phyloP scores from a whole-genome alignment of 1,140 invertebrate genomes.

The Glossosoma conforme region DNA sequence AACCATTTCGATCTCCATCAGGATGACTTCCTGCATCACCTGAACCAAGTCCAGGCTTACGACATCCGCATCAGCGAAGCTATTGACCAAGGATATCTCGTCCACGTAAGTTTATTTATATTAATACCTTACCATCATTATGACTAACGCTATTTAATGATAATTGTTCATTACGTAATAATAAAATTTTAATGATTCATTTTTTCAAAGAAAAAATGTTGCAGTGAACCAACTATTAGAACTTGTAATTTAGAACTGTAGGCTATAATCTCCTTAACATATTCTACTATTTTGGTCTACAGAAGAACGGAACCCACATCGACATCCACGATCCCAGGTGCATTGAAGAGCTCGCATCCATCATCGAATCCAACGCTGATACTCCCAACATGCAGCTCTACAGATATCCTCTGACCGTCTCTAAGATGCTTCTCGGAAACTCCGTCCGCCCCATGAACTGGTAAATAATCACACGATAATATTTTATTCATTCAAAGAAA shows the following conservation, averaged over 20 bases:
- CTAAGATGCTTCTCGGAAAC: constrained; percentile 56
- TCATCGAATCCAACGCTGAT: constrained; percentile 62
- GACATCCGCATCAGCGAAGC: constrained; percentile 57
- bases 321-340: constrained; percentile 49
- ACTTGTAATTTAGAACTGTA: too few species aligned
- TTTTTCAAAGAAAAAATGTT: too few species aligned
- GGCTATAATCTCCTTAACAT: too few species aligned
- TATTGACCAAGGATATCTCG: constrained; percentile 57
- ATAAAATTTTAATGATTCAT: too few species aligned
- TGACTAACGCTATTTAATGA: neutral
- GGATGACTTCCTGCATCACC: constrained; percentile 35
- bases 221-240: too few species aligned
- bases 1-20: constrained; percentile 40
- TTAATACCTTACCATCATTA: neutral
- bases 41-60: constrained; percentile 51
- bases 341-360: constrained; percentile 58
- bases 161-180: neutral
- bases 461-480: constrained; percentile 2
- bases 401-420: constrained; percentile 52
- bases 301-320: constrained; percentile 48
- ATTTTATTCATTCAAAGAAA: neutral
- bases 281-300: constrained; percentile 6
- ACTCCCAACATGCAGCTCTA: constrained; percentile 62
- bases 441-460: constrained; percentile 26
- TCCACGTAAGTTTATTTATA: constrained; percentile 38